A percentile compares a stretch with the other conserved stretches of the same genome.
Conservation (phyloP, 2,888 invertebrate genomes). For the Cepaea hortensis region DNA sequence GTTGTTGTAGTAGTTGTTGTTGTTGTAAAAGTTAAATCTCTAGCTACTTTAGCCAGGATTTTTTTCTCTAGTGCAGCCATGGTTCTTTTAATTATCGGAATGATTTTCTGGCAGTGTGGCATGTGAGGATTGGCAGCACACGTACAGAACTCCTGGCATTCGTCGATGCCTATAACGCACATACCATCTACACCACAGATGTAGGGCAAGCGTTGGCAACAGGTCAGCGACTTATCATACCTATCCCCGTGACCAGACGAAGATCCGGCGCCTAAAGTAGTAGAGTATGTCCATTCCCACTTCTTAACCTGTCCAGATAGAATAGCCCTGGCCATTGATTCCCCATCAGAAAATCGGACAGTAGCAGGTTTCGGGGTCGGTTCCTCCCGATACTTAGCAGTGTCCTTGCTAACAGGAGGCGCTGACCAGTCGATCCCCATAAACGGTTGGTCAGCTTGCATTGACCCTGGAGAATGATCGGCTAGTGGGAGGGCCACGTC, state of each 20-base stretch:
- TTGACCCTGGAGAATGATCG: slow-evolving; percentile 42
- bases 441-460: slow-evolving; percentile 8
- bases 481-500: slow-evolving; percentile 32
- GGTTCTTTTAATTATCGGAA: slow-evolving; percentile 18
- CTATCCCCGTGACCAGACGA: background rate
- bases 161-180: slow-evolving; percentile 17
- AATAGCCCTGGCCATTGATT: slow-evolving; percentile 36
- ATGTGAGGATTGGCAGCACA: slow-evolving; percentile 22
- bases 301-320: slow-evolving; percentile 12
- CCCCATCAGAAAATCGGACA: background rate
- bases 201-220: slow-evolving; percentile 38
- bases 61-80: slow-evolving; percentile 31
- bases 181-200: slow-evolving; percentile 34
- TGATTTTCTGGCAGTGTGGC: slow-evolving; percentile 26
- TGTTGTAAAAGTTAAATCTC: slow-evolving; percentile 12
- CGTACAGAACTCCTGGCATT: slow-evolving; percentile 25
- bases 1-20: background rate
- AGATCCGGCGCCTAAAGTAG: background rate
- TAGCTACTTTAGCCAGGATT: slow-evolving; percentile 24
- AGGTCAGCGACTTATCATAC: background rate
- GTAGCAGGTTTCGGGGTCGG: background rate
- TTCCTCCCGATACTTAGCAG: background rate
- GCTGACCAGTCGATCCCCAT: slow-evolving; percentile 23
- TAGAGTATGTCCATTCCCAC: slow-evolving; percentile 32
- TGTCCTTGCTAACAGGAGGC: slow-evolving; percentile 32